Conservation (phyloP, 2,888 invertebrate genomes). For the Trichopria drosophilae region DNA sequence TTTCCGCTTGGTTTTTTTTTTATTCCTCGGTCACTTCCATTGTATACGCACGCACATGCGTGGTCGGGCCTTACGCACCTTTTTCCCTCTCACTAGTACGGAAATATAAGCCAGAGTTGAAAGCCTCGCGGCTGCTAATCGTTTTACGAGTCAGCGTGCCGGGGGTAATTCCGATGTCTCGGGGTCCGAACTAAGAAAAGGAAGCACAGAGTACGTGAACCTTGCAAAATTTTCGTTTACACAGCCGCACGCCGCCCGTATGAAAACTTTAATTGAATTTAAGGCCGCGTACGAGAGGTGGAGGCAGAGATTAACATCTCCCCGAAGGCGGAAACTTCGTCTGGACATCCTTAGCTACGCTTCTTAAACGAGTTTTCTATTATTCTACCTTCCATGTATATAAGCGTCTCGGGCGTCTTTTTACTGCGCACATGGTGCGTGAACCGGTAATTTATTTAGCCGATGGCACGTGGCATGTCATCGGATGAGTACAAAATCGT, state of each 20-base stretch:
- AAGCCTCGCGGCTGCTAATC: constrained; percentile 43
- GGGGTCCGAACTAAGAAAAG: constrained; percentile 28
- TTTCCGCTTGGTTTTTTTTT: constrained; percentile 14
- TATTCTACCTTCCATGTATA: too few relatives aligned
- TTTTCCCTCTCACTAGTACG: constrained; percentile 22
- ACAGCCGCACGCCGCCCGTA: constrained; percentile 56
- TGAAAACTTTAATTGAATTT: constrained; percentile 59
- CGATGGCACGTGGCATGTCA: too few relatives aligned
- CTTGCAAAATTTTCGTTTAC: constrained; percentile 59
- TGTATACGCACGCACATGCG: constrained; percentile 32
- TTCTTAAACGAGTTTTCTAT: too few relatives aligned
- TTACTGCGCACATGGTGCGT: too few relatives aligned
- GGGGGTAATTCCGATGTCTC: too few relatives aligned
- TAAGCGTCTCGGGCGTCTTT: too few relatives aligned
- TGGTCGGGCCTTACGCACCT: too few relatives aligned
- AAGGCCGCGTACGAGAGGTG: constrained; percentile 45
- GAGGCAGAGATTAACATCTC: constrained; percentile 51
- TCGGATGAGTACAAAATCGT: too few relatives aligned
- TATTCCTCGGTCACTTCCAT: too few relatives aligned
- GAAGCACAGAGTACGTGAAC: constrained; percentile 38
- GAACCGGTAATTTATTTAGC: too few relatives aligned
- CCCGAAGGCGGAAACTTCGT: constrained; percentile 32
- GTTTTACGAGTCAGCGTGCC: constrained; percentile 40
- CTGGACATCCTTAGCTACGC: constrained; percentile 33
- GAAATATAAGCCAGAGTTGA: constrained; percentile 34